A percentile compares a stretch with the other conserved stretches of the same genome.
Conservation (phyloP, 2,888 invertebrate species). For the Lochmaea crataegi region DNA sequence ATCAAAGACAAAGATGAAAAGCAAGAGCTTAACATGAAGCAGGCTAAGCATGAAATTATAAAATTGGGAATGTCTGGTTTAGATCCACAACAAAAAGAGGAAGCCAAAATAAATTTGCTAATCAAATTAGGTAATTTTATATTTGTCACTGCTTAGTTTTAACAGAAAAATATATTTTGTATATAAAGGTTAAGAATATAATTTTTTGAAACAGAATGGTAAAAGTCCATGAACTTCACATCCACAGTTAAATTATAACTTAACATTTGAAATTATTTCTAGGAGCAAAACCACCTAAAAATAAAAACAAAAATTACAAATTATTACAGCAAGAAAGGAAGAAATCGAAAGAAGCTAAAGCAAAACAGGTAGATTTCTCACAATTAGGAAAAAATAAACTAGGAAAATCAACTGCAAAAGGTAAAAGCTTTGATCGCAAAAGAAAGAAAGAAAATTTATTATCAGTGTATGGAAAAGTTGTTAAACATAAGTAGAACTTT, state of each 20-base stretch:
- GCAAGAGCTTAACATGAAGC: slow-evolving; percentile 77
- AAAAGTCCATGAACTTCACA: no score
- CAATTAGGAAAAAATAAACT: slow-evolving; percentile 72
- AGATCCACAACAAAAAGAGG: slow-evolving; percentile 75
- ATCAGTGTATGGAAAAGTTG: slow-evolving; percentile 61
- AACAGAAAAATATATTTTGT: no score
- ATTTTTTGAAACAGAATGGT: no score
- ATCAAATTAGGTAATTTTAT: slow-evolving; percentile 76
- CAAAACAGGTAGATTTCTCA: slow-evolving; percentile 67
- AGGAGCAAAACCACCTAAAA: slow-evolving; percentile 84
- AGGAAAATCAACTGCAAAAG: slow-evolving; percentile 70
- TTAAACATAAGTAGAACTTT: slow-evolving; percentile 31
- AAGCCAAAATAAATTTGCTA: slow-evolving; percentile 82
- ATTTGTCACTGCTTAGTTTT: not conserved
- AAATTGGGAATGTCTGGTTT: slow-evolving; percentile 87
- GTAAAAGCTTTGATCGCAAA: slow-evolving; percentile 65
- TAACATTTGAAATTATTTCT: slow-evolving; percentile 6
- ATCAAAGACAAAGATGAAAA: slow-evolving; percentile 24
- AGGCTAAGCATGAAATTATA: slow-evolving; percentile 82
- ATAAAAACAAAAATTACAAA: slow-evolving; percentile 79
- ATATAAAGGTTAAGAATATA: no score
- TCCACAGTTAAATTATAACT: no score
- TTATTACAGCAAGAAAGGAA: slow-evolving; percentile 73
- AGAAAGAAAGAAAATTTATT: slow-evolving; percentile 66
- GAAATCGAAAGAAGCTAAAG: slow-evolving; percentile 66